Conservation (phyloP, 2,113 vertebrate species). For the Nestor notabilis region DNA sequence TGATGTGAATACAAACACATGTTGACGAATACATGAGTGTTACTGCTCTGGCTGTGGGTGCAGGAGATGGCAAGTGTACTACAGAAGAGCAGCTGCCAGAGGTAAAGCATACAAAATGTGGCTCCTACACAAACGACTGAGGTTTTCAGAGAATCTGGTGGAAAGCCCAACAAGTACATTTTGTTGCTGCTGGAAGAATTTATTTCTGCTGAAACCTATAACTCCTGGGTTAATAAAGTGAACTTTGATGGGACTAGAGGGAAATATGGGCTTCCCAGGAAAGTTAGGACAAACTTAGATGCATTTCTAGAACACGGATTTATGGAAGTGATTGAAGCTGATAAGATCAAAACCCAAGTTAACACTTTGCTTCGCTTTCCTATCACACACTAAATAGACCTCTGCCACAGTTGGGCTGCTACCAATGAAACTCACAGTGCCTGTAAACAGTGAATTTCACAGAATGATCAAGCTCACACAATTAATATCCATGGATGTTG, state of each 20-base stretch:
- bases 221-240: slow-evolving; percentile 76
- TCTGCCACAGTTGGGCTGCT: slow-evolving; percentile 30
- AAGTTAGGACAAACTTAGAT: slow-evolving; percentile 74
- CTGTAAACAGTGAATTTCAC: slow-evolving; percentile 27
- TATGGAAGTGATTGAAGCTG: slow-evolving; percentile 73
- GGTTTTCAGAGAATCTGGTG: slow-evolving; percentile 62
- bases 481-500: background rate
- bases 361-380: slow-evolving; percentile 64
- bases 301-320: slow-evolving; percentile 70
- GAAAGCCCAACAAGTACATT: slow-evolving; percentile 69
- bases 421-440: slow-evolving; percentile 22
- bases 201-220: slow-evolving; percentile 76
- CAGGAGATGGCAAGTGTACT: background rate
- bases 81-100: slow-evolving; percentile 32
- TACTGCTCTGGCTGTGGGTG: background rate
- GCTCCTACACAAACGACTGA: slow-evolving; percentile 57
- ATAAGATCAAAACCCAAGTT: slow-evolving; percentile 71
- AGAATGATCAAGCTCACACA: background rate
- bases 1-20: background rate
- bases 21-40: background rate
- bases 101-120: slow-evolving; percentile 60
- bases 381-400: slow-evolving; percentile 48
- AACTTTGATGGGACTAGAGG: slow-evolving; percentile 76
- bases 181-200: slow-evolving; percentile 74
- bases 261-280: slow-evolving; percentile 75